phyloP scores from a whole-genome alignment of 2,113 vertebrate species.

The Ctenodactylus gundi region DNA sequence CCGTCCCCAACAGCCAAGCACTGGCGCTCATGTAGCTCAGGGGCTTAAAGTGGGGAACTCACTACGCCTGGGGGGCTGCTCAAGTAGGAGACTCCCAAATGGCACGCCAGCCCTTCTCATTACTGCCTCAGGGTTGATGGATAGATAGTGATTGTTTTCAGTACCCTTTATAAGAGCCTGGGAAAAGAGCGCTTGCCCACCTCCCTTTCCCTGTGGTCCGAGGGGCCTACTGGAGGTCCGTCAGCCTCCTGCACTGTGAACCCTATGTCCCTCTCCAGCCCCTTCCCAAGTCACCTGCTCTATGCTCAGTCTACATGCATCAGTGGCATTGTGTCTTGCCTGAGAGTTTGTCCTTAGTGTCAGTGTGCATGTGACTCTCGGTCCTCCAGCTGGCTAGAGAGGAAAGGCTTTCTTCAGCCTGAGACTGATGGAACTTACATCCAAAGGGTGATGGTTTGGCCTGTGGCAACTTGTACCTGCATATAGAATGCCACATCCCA shows the following conservation, averaged over 20 bases:
- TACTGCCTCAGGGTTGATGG: not conserved
- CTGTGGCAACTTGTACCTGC: not conserved
- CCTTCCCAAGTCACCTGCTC: not conserved
- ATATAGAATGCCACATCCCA: not conserved
- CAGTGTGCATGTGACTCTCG: not conserved
- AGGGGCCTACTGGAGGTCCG: not conserved
- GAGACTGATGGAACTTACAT: not conserved
- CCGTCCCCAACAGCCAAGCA: not conserved
- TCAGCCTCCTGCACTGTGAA: not conserved
- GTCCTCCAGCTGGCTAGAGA: not conserved
- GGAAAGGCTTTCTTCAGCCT: not conserved
- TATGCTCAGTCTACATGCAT: not conserved
- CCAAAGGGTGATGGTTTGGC: not conserved
- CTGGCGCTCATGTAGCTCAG: not conserved
- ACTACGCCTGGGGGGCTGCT: not conserved
- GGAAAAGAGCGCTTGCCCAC: not conserved
- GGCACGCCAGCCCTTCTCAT: not conserved
- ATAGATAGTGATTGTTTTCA: not conserved
- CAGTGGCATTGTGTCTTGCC: too few relatives aligned
- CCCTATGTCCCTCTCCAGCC: not conserved
- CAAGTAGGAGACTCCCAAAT: not conserved
- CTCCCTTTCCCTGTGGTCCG: fast-evolving
- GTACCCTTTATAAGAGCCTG: not conserved
- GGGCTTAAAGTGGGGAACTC: not conserved
- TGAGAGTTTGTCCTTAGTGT: not conserved